Conservation (phyloP, 1,140 invertebrate genomes). For the Drosophila sulfurigaster region DNA sequence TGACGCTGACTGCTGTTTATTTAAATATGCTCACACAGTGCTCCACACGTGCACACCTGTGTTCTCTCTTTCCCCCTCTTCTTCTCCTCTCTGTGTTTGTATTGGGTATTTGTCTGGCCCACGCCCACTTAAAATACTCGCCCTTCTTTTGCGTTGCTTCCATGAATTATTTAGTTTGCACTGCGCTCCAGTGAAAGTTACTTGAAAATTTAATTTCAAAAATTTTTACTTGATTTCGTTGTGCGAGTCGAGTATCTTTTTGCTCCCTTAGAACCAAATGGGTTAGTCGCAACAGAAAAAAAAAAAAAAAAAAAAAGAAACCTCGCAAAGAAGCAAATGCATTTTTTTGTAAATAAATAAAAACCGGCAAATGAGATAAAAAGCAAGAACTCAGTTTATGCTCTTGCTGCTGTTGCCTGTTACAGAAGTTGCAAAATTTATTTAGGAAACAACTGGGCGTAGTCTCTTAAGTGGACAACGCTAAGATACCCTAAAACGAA, state of each 20-base stretch:
- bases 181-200: conserved; percentile 79
- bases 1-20: conserved; percentile 75
- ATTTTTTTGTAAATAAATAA: conserved; percentile 71
- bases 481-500: not conserved
- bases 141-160: conserved; percentile 34
- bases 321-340: conserved; percentile 52
- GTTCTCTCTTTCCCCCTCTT: not conserved
- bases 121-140: conserved; percentile 26
- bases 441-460: conserved; percentile 34
- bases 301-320: not conserved
- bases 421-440: conserved; percentile 58
- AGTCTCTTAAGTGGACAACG: not conserved
- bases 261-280: conserved; percentile 21
- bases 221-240: conserved; percentile 45
- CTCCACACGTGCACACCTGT: conserved; percentile 48
- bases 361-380: conserved; percentile 58
- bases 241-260: conserved; percentile 1
- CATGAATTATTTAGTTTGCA: conserved; percentile 81
- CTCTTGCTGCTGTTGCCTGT: conserved; percentile 19
- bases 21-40: conserved; percentile 67
- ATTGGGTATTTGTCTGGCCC: conserved; percentile 40
- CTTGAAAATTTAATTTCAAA: conserved; percentile 82
- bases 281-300: conserved; percentile 27
- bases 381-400: conserved; percentile 39
- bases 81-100: conserved; percentile 23